Evolutionary conservation across 1,140 invertebrate species (phyloP), one percentile per base, ranked within the genome.

Genomic region (Drosophila tsacasi): DNA sequence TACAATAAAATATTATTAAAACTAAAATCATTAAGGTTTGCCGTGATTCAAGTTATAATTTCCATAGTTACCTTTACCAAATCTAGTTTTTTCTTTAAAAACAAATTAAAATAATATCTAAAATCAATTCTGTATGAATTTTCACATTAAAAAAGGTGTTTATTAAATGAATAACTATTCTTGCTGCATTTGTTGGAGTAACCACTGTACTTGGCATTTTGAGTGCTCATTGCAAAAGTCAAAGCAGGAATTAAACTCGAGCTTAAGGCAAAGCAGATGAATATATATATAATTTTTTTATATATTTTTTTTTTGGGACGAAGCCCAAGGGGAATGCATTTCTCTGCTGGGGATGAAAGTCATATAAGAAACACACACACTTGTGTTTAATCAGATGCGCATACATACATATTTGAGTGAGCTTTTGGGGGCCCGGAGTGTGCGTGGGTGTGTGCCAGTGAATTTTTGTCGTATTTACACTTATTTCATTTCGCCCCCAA

Each of bases 301-400:
- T 52, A 8, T 54, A 2, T 13, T 37, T 0, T 55, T 3, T 76
- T 62, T 32, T 42, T 42, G 5, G 44, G 47, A 19, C 17, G 21
- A n/a, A 46, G 23, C 32, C 58, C 60, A 21, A 46, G 65, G 72
- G 42, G 67, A 49, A 54, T 74, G 72, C 58, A 55, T 50, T 44
- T 55, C 59, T 67, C 64, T 63, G 69, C 50, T 60, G 83, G 80
- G 84, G 62, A 79, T 83, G 72, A 72, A 49, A 78, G 60, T 60
- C 76, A 69, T 49, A 78, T 54, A 73, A 69, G 73, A 49, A 55
- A 67, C 23, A 60, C 76, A 76, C 32, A 71, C 61, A 83, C 83
- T 83, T 71, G 64, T 83, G 66, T 83, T 87, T 87, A 87, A 87
- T 87, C 83, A 87, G 83, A 87, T 87, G 83, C 84, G 84, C 84